Evolutionary conservation across 1,140 invertebrate species (phyloP).

Genomic region (Cotesia chilonis): DNA sequence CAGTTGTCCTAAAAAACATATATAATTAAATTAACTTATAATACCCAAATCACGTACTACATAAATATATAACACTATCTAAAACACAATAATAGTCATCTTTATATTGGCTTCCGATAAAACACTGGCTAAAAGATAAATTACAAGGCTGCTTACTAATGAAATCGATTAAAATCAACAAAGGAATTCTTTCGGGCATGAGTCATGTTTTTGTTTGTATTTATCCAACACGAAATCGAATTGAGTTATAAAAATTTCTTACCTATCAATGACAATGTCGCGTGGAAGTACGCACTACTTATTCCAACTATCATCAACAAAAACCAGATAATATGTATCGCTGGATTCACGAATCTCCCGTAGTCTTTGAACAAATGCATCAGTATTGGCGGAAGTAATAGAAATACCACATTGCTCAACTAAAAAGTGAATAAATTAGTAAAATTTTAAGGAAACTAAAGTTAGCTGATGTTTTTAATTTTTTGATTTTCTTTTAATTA

Average conservation of each 20-base stretch:
- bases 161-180: neutral
- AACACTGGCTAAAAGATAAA: too few species aligned
- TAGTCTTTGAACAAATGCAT: conserved; percentile 81
- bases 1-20: conserved; percentile 69
- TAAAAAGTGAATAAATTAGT: conserved; percentile 53
- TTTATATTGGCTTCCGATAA: too few species aligned
- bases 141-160: conserved; percentile 2
- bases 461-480: neutral
- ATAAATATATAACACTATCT: too few species aligned
- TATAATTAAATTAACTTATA: neutral
- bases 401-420: conserved; percentile 83
- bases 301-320: conserved; percentile 80
- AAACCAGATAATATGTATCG: conserved; percentile 80
- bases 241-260: conserved; percentile 39
- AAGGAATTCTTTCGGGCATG: too few species aligned
- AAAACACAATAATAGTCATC: too few species aligned
- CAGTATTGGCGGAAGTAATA: conserved; percentile 78
- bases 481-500: too few species aligned
- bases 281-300: conserved; percentile 84
- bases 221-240: conserved; percentile 10
- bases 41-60: too few species aligned
- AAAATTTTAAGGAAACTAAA: neutral
- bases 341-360: conserved; percentile 75
- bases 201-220: neutral
- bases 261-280: conserved; percentile 81